These are phyloP conservation scores for Xestobium rufovillosum DNA, from an alignment of 2,888 invertebrate genomes.

Conservation along the genomic window DNA sequence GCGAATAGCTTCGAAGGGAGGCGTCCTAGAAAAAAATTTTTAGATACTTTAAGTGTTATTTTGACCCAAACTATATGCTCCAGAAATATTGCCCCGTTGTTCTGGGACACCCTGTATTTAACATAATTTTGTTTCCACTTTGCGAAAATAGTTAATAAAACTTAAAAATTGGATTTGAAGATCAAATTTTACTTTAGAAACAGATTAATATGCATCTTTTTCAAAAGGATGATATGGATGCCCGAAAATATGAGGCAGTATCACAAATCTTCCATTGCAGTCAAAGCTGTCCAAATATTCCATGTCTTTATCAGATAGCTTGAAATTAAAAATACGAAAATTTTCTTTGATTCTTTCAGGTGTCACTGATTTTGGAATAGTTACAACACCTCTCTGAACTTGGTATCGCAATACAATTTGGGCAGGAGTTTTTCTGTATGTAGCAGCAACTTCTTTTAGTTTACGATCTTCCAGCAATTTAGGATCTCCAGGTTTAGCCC, in stretches of 20 bases:
- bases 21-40: no score
- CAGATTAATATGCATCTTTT: conserved; percentile 51
- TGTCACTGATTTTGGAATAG: conserved; percentile 77
- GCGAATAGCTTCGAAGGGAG: no score
- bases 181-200: no score
- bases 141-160: no score
- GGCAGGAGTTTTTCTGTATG: conserved; percentile 60
- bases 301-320: conserved; percentile 59
- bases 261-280: conserved; percentile 52
- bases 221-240: conserved; percentile 55
- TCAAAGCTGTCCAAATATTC: conserved; percentile 59
- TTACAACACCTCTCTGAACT: conserved; percentile 61
- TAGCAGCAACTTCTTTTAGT: conserved; percentile 53
- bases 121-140: no score
- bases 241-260: conserved; percentile 41
- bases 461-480: conserved; percentile 68
- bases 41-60: no score
- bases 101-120: no score
- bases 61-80: no score
- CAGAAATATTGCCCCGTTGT: no score
- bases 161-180: no score
- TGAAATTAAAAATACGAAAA: conserved; percentile 67
- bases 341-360: conserved; percentile 60
- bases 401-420: conserved; percentile 61
- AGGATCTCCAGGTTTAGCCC: conserved; percentile 68